Evolutionary conservation across 2,888 invertebrate species (phyloP).

Genomic region (Dasysyrphus albostriatus): DNA sequence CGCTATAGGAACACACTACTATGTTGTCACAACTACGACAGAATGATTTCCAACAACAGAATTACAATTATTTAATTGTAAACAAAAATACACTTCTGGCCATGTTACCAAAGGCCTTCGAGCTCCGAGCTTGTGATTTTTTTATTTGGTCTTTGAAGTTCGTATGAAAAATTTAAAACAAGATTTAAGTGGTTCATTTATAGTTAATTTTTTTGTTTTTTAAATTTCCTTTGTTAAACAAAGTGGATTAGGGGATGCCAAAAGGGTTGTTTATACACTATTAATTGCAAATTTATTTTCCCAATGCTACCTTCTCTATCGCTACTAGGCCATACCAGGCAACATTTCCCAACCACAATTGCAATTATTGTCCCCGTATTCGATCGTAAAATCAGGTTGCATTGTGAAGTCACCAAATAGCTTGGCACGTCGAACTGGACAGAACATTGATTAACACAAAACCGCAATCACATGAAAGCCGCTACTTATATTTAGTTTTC

Average conservation of each 20-base stretch:
- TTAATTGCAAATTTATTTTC: constrained; percentile 68
- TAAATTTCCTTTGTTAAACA: constrained; percentile 12
- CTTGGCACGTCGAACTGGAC: constrained; percentile 23
- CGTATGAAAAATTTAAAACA: constrained; percentile 57
- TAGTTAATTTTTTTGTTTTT: not conserved
- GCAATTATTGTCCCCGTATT: constrained; percentile 46
- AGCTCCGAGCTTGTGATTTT: not conserved
- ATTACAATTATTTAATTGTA: not conserved
- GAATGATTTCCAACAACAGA: not conserved
- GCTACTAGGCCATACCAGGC: not conserved
- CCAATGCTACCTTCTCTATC: constrained; percentile 16
- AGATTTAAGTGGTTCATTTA: constrained; percentile 41
- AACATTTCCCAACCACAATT: constrained; percentile 57
- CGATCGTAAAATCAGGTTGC: constrained; percentile 22
- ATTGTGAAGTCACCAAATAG: constrained; percentile 9
- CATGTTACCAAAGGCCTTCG: constrained; percentile 23
- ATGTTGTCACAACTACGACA: constrained; percentile 31
- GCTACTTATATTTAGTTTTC: constrained; percentile 69
- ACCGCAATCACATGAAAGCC: constrained; percentile 74
- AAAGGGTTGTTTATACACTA: constrained; percentile 22
- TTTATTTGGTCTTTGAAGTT: constrained; percentile 30
- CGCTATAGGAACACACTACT: not conserved
- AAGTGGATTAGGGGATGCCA: constrained; percentile 2
- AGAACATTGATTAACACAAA: constrained; percentile 67
- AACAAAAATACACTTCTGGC: constrained; percentile 56